These are phyloP conservation scores for Tholera decimalis DNA, from an alignment of 2,888 invertebrate species.

Conservation along the genomic window DNA sequence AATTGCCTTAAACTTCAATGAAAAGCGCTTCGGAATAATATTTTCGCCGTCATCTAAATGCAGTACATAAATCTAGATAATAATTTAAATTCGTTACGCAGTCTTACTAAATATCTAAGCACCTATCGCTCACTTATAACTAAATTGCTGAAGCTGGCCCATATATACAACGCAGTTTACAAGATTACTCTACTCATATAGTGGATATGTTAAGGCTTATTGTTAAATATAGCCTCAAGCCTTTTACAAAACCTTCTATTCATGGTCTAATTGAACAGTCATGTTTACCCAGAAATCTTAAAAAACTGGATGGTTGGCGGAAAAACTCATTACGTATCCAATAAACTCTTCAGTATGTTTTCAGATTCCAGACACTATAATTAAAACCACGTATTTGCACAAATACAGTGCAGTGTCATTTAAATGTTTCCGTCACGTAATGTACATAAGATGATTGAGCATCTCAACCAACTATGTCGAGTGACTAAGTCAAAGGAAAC, in stretches of 20 bases:
- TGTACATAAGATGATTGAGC: conserved; percentile 56
- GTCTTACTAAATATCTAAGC: conserved; percentile 87
- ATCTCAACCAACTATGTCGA: conserved; percentile 56
- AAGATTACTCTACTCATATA: conserved; percentile 29
- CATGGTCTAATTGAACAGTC: neutral
- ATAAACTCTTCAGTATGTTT: conserved; percentile 16
- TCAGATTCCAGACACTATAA: conserved; percentile 41
- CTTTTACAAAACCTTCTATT: neutral
- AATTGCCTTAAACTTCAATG: neutral
- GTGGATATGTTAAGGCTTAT: conserved; percentile 38
- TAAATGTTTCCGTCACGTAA: conserved; percentile 48
- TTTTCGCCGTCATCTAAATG: conserved; percentile 51
- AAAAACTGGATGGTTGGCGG: neutral
- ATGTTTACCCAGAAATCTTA: neutral
- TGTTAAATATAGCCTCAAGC: conserved; percentile 25
- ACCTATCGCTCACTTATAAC: conserved; percentile 79
- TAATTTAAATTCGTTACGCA: conserved; percentile 89
- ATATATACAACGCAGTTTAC: conserved; percentile 67
- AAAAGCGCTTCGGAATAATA: conserved; percentile 30
- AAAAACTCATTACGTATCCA: conserved; percentile 2
- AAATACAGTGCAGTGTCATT: conserved; percentile 58
- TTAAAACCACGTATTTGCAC: conserved; percentile 44
- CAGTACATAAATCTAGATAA: conserved; percentile 64
- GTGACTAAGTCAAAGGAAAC: conserved; percentile 44
- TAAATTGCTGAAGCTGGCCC: conserved; percentile 62